Conservation (phyloP, 2,113 vertebrate genomes). For the Notothenia rossii region DNA sequence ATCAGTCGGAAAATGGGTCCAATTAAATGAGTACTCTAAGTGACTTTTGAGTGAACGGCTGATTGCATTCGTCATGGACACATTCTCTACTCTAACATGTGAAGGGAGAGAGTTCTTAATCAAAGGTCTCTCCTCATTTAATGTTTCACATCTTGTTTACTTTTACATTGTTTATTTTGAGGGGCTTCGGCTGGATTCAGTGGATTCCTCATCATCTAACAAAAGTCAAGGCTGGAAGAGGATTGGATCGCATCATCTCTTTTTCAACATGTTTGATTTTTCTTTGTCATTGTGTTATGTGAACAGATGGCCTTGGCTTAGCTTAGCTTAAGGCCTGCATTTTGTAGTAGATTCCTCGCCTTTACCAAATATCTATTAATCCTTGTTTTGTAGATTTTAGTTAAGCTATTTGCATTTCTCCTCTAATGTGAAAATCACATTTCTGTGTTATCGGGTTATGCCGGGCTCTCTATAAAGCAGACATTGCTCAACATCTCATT, state of each 20-base stretch:
- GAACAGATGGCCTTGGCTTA: slow-evolving; percentile 72
- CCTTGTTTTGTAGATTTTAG: slow-evolving; percentile 81
- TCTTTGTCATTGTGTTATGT: slow-evolving; percentile 54
- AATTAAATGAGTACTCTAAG: slow-evolving; percentile 35
- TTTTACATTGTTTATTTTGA: slow-evolving; percentile 39
- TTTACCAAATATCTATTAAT: slow-evolving; percentile 79
- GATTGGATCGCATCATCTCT: slow-evolving; percentile 55
- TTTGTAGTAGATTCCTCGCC: slow-evolving; percentile 65
- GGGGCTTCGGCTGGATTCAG: slow-evolving; percentile 31
- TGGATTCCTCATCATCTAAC: slow-evolving; percentile 45
- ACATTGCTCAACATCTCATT: slow-evolving; percentile 73
- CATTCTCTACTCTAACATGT: slow-evolving; percentile 65
- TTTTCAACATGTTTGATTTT: slow-evolving; percentile 62
- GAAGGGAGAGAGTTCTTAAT: slow-evolving; percentile 65
- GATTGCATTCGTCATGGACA: slow-evolving; percentile 40
- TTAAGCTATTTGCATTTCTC: slow-evolving; percentile 81
- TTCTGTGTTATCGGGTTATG: slow-evolving; percentile 80
- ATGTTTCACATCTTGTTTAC: slow-evolving; percentile 65
- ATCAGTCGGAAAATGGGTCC: slow-evolving; percentile 38
- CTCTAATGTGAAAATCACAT: slow-evolving; percentile 83
- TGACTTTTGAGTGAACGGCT: slow-evolving; percentile 25
- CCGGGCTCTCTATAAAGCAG: slow-evolving; percentile 68
- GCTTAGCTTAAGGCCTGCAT: slow-evolving; percentile 62
- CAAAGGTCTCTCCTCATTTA: slow-evolving; percentile 53
- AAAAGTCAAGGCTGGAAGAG: slow-evolving; percentile 29